Conservation (phyloP, 2,888 invertebrate genomes). For the Pterostichus niger region DNA sequence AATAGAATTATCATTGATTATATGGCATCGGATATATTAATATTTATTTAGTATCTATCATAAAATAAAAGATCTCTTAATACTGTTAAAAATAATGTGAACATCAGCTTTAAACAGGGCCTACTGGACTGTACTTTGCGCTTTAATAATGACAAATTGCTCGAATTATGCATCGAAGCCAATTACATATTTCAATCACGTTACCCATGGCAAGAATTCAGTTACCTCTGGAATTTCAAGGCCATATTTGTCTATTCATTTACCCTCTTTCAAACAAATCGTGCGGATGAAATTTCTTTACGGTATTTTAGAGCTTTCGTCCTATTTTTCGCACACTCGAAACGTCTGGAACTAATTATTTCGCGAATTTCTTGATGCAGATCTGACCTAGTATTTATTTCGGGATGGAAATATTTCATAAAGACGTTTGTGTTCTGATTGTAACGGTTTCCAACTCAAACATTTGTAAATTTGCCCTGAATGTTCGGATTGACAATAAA, state of each 20-base stretch:
- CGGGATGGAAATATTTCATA: constrained; percentile 18
- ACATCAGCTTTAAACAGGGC: neutral
- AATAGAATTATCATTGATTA: too few relatives aligned
- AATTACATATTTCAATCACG: constrained; percentile 1
- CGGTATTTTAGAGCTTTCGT: too few relatives aligned
- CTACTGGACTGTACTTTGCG: neutral
- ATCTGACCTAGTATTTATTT: constrained; percentile 18
- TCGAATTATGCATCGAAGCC: neutral
- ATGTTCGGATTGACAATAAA: too few relatives aligned
- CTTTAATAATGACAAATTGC: constrained; percentile 28
- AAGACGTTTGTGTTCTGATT: constrained; percentile 15
- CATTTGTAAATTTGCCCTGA: constrained; percentile 8
- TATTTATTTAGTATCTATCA: too few relatives aligned
- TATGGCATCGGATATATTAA: too few relatives aligned
- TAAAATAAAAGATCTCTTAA: neutral
- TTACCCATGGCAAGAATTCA: constrained; percentile 21
- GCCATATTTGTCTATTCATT: neutral
- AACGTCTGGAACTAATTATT: too few relatives aligned
- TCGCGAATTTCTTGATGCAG: neutral
- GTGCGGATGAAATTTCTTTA: too few relatives aligned
- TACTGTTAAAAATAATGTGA: neutral
- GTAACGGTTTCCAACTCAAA: constrained; percentile 19
- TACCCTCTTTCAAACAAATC: too few relatives aligned
- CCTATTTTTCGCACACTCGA: too few relatives aligned
- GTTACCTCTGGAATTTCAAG: constrained; percentile 6